Percentiles rank a stretch among this genome's conserved stretches.
Evolutionary conservation across 2,113 vertebrate genomes (phyloP).

Genomic region (Sinocyclocheilus anophthalmus): DNA sequence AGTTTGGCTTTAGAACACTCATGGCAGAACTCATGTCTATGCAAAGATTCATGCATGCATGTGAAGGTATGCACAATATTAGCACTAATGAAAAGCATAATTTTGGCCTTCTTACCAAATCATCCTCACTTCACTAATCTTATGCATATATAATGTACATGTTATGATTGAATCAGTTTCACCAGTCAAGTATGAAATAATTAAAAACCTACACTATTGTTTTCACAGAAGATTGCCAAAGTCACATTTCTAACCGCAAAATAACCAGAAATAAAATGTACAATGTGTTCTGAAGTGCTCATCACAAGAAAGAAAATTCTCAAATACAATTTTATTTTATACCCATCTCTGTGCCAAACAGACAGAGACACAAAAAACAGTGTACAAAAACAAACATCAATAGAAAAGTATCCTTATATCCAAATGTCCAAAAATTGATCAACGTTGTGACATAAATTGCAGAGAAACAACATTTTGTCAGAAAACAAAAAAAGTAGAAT

Average conservation of each 20-base stretch:
- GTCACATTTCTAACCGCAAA: background rate
- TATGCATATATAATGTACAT: background rate
- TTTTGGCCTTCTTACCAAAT: background rate
- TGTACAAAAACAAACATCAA: conserved; percentile 83
- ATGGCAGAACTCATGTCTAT: background rate
- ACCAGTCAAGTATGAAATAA: background rate
- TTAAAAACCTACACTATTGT: background rate
- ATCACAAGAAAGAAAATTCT: conserved; percentile 54
- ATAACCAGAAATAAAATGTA: background rate
- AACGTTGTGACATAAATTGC: conserved; percentile 74
- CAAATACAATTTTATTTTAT: conserved; percentile 77
- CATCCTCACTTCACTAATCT: background rate
- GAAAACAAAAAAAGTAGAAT: conserved; percentile 74
- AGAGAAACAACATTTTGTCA: conserved; percentile 68
- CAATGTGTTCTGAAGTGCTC: background rate
- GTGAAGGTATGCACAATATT: background rate
- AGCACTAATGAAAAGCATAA: background rate
- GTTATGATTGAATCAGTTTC: background rate
- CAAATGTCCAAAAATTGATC: conserved; percentile 78
- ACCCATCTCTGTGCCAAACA: conserved; percentile 74
- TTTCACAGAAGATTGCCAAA: background rate
- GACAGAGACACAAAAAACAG: conserved; percentile 76
- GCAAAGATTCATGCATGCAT: background rate
- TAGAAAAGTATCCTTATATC: conserved; percentile 84
- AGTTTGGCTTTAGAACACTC: background rate